phyloP scores from a whole-genome alignment of 2,888 invertebrate genomes.

The Ophion slaviceki region DNA sequence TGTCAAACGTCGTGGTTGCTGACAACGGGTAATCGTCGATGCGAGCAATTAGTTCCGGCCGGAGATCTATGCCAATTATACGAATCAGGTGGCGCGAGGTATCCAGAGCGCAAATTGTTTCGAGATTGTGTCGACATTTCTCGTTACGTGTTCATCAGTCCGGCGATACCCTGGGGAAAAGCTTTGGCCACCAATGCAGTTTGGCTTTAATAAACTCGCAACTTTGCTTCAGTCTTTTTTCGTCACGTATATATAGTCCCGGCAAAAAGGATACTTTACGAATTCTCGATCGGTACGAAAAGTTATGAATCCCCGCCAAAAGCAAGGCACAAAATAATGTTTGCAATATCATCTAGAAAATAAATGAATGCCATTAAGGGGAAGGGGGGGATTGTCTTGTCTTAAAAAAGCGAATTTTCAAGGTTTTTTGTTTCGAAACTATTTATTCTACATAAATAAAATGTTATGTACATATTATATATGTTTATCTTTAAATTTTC shows the following conservation, averaged over 20 bases:
- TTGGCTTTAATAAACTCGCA: conserved; percentile 13
- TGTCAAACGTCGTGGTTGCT: background rate
- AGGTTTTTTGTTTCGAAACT: too few relatives aligned
- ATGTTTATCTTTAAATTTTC: too few relatives aligned
- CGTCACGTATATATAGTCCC: background rate
- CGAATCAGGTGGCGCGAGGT: conserved; percentile 77
- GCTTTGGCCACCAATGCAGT: conserved; percentile 22
- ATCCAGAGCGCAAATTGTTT: conserved; percentile 80
- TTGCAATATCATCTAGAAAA: too few relatives aligned
- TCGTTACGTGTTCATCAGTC: conserved; percentile 62
- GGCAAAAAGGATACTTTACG: background rate
- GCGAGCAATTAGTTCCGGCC: conserved; percentile 80
- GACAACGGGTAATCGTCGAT: background rate
- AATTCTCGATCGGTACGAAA: background rate
- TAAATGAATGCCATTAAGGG: too few relatives aligned
- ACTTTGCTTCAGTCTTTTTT: background rate
- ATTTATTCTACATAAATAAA: too few relatives aligned
- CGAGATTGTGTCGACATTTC: conserved; percentile 69
- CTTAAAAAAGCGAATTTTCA: too few relatives aligned
- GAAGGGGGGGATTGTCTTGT: too few relatives aligned
- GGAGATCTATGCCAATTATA: conserved; percentile 80
- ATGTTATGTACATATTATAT: too few relatives aligned
- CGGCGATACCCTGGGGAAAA: conserved; percentile 48
- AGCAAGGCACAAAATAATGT: too few relatives aligned
- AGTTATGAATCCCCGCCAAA: background rate